Base-by-base conservation (phyloP, 1,140 invertebrate species). In the Cotesia typhae region DNA sequence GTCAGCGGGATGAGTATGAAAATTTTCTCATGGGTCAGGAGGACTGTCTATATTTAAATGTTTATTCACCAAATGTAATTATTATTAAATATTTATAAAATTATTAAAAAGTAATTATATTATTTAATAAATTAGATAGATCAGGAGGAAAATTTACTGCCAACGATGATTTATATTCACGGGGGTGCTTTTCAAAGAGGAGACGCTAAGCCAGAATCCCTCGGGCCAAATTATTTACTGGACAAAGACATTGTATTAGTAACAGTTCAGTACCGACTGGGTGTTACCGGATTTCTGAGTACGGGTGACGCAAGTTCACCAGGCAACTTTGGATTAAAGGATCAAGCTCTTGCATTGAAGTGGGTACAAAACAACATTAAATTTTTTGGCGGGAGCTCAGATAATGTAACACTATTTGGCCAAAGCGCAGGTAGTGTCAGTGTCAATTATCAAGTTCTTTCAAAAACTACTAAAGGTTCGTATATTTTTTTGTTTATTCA, bases 31-130 rank as follows among this genome's bases (percentile, higher is more conserved):
- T 75, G 55, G 87, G 86, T 10, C 53, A 75, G 1, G 90, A 92
- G 79, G 90, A 92, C 78, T 92, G 91, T 74, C 81, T 92, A 0
- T 91, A 89, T 75, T 77, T 92, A 10, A 92, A 91, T 76, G 86
- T 92, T 14, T 91, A 90, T 81, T 81, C 88, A 51, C 91, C 91
- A 28, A 74, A 80, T 75, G 90, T 91, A 74, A 78, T 75, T 38
- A 41, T 47, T 9, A 5, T 4, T 37, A 41, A 17, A 47, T n/a
- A 60, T 53, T 36, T 53, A 55, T 36, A 60, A 60, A 14, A 14
- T 14, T 14, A 14, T 14, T 14, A 14, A 14, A 14, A 20, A 47
- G 41, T 47, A 12, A 65, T 17, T 4, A 52, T 37, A 64, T 9
- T 4, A 10, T 59, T 14, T 17, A 53, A 72, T n/a, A 61, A n/a